A percentile compares a stretch with the other conserved stretches of the same genome.
phyloP scores from a whole-genome alignment of 2,113 vertebrate genomes.

The Bettongia penicillata region DNA sequence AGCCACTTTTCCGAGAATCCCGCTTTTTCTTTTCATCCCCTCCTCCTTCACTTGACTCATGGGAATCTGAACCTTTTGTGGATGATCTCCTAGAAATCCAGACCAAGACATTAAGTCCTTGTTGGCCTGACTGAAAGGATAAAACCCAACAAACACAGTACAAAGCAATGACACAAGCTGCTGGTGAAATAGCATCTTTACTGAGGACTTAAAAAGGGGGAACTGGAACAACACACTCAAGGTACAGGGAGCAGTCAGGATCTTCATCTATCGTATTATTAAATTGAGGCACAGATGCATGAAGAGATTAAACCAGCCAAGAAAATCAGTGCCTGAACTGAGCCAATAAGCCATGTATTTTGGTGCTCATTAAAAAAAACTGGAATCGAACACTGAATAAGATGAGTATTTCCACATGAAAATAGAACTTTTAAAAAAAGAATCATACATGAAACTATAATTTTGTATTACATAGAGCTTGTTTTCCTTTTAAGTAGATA shows the following conservation, averaged over 20 bases:
- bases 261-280: background rate
- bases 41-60: slow-evolving; percentile 86
- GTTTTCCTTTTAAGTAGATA: background rate
- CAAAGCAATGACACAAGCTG: background rate
- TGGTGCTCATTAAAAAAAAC: background rate
- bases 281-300: background rate
- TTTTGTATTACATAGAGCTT: background rate
- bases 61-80: slow-evolving; percentile 88
- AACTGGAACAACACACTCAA: background rate
- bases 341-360: background rate
- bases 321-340: background rate
- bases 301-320: background rate
- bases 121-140: background rate
- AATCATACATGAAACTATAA: background rate
- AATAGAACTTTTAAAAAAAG: background rate
- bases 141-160: background rate
- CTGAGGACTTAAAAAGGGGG: background rate
- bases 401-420: background rate
- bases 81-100: slow-evolving; percentile 78
- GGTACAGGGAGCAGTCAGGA: background rate
- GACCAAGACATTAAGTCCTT: background rate
- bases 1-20: slow-evolving; percentile 94
- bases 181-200: background rate
- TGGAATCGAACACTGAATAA: background rate
- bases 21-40: slow-evolving; percentile 93